Conservation (phyloP, 2,888 invertebrate species). For the Hedya salicella region DNA sequence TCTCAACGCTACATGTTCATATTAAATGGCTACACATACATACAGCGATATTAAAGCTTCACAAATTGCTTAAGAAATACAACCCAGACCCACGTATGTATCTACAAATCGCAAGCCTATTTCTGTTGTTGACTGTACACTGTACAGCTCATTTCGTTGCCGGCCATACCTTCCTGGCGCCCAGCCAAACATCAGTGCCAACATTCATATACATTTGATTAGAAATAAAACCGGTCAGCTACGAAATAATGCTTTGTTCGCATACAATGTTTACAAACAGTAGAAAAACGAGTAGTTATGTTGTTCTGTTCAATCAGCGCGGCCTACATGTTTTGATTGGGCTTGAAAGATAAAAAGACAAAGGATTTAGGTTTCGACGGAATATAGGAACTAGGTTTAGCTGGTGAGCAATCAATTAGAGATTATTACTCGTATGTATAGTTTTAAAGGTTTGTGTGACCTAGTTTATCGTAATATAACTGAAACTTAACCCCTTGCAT, state of each 20-base stretch:
- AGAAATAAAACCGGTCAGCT: slow-evolving; percentile 36
- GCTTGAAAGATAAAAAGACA: neutral
- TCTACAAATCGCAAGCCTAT: neutral
- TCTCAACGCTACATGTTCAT: too few species aligned
- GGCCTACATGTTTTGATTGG: slow-evolving; percentile 6
- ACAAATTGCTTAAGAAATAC: neutral
- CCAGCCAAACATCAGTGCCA: slow-evolving; percentile 30
- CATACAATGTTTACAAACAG: slow-evolving; percentile 14
- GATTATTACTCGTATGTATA: too few species aligned
- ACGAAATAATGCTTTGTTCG: slow-evolving; percentile 30
- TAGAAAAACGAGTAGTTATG: neutral
- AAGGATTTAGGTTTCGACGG: neutral
- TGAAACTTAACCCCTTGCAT: too few species aligned
- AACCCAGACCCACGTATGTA: neutral
- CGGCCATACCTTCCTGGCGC: slow-evolving; percentile 26
- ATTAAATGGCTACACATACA: too few species aligned
- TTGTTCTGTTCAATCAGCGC: slow-evolving; percentile 17
- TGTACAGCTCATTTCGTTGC: slow-evolving; percentile 1
- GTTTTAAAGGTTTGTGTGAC: too few species aligned
- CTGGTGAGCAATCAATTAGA: neutral
- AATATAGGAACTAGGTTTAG: neutral
- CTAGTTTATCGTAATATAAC: neutral
- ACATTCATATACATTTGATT: slow-evolving; percentile 38
- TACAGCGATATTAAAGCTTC: too few species aligned
- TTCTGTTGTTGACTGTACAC: slow-evolving; percentile 5